Evolutionary conservation across 1,140 invertebrate species (phyloP).

Genomic region (Eciton burchellii): DNA sequence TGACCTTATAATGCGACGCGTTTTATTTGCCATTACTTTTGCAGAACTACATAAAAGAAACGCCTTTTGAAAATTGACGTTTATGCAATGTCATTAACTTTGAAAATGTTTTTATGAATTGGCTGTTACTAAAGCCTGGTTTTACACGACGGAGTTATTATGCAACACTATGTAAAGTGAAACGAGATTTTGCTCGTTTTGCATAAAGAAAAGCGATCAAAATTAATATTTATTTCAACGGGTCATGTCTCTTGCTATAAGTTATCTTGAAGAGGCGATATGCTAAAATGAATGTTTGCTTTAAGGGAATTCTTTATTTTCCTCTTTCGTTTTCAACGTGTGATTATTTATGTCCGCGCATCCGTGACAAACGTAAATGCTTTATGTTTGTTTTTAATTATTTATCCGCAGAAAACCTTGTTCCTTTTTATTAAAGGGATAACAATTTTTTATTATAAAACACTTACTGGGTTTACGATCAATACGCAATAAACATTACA

Average conservation of each 20-base stretch:
- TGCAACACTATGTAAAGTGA: neutral
- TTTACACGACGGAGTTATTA: conserved; percentile 26
- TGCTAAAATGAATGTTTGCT: neutral
- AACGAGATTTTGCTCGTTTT: conserved; percentile 2
- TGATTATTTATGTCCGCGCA: too few species aligned
- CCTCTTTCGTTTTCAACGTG: neutral
- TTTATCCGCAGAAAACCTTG: neutral
- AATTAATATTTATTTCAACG: conserved; percentile 19
- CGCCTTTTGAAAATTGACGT: too few species aligned
- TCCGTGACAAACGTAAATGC: too few species aligned
- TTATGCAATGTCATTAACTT: too few species aligned
- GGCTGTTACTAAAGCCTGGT: neutral
- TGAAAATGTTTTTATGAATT: conserved; percentile 21
- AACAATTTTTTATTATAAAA: neutral
- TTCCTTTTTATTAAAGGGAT: neutral
- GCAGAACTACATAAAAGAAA: too few species aligned
- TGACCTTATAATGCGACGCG: neutral
- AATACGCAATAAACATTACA: conserved; percentile 12
- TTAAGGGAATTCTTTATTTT: neutral
- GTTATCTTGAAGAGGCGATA: neutral
- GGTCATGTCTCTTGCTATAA: neutral
- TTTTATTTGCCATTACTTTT: conserved; percentile 11
- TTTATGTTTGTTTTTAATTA: neutral
- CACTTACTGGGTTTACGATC: neutral
- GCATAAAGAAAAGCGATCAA: conserved; percentile 20